Percentiles rank a stretch among this genome's conserved stretches.
phyloP scores from a whole-genome alignment of 2,113 vertebrate genomes.

The Craseonycteris thonglongyai region DNA sequence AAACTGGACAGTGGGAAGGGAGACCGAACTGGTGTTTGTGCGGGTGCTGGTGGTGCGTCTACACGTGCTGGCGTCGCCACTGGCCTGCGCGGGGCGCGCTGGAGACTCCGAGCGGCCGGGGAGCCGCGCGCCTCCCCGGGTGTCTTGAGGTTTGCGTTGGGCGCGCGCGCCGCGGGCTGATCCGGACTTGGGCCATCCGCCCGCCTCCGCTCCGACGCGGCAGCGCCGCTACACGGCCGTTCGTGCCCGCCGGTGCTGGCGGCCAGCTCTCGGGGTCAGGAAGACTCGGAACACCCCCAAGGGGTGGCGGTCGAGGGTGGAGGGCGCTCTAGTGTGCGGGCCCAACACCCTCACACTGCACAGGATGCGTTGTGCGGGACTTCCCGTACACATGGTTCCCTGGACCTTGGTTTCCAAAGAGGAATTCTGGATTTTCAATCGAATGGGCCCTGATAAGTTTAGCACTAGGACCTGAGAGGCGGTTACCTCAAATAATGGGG shows the following conservation, averaged over 20 bases:
- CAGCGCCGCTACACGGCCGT: neutral
- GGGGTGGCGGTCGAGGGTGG: accelerated
- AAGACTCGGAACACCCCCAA: neutral
- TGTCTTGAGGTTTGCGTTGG: accelerated
- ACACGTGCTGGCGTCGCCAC: neutral
- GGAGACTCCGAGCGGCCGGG: no score
- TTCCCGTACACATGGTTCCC: neutral
- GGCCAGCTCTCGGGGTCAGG: accelerated
- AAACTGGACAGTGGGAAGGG: neutral
- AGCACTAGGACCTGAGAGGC: neutral
- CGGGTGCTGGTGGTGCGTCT: neutral
- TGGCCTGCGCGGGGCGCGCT: no score
- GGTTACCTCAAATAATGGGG: neutral
- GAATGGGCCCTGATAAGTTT: neutral
- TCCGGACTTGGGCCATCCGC: neutral
- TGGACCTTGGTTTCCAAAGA: neutral
- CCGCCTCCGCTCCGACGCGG: accelerated
- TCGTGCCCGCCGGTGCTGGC: neutral
- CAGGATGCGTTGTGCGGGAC: neutral
- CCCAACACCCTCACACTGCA: neutral
- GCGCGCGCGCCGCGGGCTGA: accelerated
- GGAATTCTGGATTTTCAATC: neutral
- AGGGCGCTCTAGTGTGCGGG: neutral
- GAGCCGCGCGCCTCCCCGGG: no score
- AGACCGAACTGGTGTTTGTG: neutral